phyloP scores from a whole-genome alignment of 2,113 vertebrate genomes.

The Mixornis gularis region DNA sequence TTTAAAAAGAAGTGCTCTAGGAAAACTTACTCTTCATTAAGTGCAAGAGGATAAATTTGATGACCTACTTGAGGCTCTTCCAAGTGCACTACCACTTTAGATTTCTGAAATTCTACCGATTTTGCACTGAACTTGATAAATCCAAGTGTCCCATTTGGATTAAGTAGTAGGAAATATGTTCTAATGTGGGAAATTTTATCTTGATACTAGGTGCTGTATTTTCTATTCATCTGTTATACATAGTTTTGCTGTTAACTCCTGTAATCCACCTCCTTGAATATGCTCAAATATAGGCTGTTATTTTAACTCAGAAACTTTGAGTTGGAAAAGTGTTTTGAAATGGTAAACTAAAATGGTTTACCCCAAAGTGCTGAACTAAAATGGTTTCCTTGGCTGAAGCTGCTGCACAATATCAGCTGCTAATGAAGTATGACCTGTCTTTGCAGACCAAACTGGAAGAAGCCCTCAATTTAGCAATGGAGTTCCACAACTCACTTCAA shows the following conservation, averaged over 20 bases:
- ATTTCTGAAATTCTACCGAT: not conserved
- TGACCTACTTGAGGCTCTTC: not conserved
- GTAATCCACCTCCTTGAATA: not conserved
- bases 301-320: not conserved
- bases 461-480: slow-evolving; percentile 85
- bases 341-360: slow-evolving; percentile 4
- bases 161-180: not conserved
- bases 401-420: not conserved
- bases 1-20: not conserved
- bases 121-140: not conserved
- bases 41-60: not conserved
- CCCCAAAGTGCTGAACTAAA: not conserved
- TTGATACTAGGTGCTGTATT: not conserved
- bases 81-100: not conserved
- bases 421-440: slow-evolving; percentile 27
- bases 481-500: slow-evolving; percentile 95
- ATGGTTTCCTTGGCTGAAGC: slow-evolving; percentile 4
- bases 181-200: not conserved
- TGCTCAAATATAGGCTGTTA: not conserved
- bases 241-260: not conserved
- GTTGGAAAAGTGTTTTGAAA: not conserved
- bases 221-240: not conserved
- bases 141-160: not conserved
- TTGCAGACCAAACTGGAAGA: slow-evolving; percentile 91
- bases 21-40: not conserved